Percentiles rank a stretch among this genome's conserved stretches.
Conservation (phyloP, 2,113 vertebrate species). For the Terrapene triunguis region DNA sequence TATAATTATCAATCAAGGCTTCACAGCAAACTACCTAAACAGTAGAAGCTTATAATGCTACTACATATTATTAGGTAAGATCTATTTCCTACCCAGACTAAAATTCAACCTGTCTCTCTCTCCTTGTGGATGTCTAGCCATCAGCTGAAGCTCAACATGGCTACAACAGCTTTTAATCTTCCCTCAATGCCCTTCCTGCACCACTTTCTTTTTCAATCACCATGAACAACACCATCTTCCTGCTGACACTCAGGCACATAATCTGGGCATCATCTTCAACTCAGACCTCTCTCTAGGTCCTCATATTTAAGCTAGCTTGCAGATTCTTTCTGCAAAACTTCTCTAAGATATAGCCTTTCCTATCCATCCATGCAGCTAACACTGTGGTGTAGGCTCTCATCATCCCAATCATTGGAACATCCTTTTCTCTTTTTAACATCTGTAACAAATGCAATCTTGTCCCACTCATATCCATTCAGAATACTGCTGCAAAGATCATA, state of each 20-base stretch:
- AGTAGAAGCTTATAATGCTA: background rate
- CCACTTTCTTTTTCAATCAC: background rate
- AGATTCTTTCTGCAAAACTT: background rate
- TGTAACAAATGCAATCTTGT: background rate
- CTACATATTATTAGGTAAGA: background rate
- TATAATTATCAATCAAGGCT: background rate
- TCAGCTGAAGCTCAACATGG: background rate
- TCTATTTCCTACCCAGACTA: background rate
- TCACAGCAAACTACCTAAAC: background rate
- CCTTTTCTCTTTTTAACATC: background rate
- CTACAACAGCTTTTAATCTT: background rate
- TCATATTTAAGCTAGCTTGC: background rate
- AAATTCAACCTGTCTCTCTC: background rate
- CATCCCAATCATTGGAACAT: background rate
- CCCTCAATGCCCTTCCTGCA: background rate
- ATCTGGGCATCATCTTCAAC: background rate
- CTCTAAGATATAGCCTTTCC: background rate
- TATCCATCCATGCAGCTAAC: background rate
- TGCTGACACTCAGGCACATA: background rate
- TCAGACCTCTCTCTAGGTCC: background rate
- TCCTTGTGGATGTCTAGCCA: background rate
- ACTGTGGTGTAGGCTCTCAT: background rate
- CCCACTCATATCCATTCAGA: background rate
- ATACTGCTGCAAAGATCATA: background rate
- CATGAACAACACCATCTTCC: background rate